Base-by-base conservation (phyloP, 2,888 invertebrate species). In the Pherbina coryleti region DNA sequence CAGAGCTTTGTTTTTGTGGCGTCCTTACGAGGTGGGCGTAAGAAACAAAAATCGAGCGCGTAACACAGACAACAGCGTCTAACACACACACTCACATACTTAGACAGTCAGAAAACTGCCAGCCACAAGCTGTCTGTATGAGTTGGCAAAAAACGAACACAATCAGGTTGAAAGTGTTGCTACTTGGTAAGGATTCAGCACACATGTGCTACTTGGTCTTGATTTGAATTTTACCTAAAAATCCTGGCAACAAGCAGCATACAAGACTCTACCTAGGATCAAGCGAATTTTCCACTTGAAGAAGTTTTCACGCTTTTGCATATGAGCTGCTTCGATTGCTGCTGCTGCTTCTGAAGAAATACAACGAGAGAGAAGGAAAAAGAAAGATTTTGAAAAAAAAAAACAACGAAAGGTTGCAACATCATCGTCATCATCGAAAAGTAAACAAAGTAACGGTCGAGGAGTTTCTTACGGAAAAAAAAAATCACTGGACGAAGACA, bases 201-300 rank as follows among this genome's bases (percentile, higher is more conserved):
- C 74, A 51, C 74, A 34, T 69, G 55, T 66, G 64, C 67, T 34
- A 55, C 72, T 57, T 75, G 57, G 64, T 77, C 78, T 79, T 79
- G 78, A 79, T 81, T 82, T 81, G 75, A 78, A 81, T 78, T 78
- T 80, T 66, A 69, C 76, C 77, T 51, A 77, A 69, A 19, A 19
- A 74, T 69, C 25, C 57, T 51, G 49, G 70, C 76, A 28, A 67
- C 53, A 72, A 51, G 70, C 22, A 25, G n/a, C 44, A 57, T 37
- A n/a, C 25, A 64, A 72, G 67, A 67, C 66, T 8, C 44, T 49
- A 25, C 9, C 51, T 66, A 71, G 74, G 76, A 62, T 70, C 71
- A 73, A 75, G 80, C 67, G 78, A 82, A 82, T 82, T 81, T 82
- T 81, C 81, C 81, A 77, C 81, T 81, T 79, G 79, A 81, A 81